Percentiles rank a stretch among this genome's conserved stretches.
phyloP scores from a whole-genome alignment of 2,888 invertebrate genomes.

The Crossocerus cetratus region DNA sequence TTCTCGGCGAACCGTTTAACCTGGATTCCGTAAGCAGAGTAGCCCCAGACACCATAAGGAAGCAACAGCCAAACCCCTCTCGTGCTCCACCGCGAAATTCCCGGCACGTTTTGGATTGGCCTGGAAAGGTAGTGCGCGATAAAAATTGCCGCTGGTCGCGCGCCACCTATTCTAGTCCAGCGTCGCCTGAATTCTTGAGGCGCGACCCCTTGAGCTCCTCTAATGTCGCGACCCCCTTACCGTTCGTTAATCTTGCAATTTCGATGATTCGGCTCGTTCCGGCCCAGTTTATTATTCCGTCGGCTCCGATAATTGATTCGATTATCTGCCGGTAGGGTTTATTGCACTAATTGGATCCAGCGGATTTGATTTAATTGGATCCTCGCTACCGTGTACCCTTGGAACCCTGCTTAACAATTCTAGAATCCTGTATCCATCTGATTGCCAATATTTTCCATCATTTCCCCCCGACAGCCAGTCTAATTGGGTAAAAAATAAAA shows the following conservation, averaged over 20 bases:
- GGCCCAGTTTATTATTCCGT: slow-evolving; percentile 36
- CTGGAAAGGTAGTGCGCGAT: neutral
- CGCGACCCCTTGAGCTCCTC: neutral
- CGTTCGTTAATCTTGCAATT: slow-evolving; percentile 12
- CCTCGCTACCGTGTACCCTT: no score
- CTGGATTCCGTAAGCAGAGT: slow-evolving; percentile 36
- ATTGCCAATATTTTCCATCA: no score
- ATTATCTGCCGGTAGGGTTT: slow-evolving; percentile 24
- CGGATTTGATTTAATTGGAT: slow-evolving; percentile 18
- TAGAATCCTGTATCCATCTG: no score
- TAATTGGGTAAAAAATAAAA: neutral
- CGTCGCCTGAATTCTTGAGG: neutral
- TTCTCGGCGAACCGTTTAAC: slow-evolving; percentile 49
- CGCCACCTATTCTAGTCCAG: neutral
- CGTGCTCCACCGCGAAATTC: slow-evolving; percentile 25
- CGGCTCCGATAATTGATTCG: slow-evolving; percentile 22
- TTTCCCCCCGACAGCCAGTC: no score
- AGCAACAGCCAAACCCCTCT: slow-evolving; percentile 19
- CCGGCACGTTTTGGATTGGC: slow-evolving; percentile 30
- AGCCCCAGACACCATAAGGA: slow-evolving; percentile 11
- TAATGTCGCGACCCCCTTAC: neutral
- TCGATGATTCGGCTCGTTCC: neutral
- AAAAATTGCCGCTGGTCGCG: neutral
- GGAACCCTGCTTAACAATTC: no score
- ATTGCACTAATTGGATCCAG: slow-evolving; percentile 33